These are phyloP conservation scores for Bos taurus DNA, from an alignment of 2,113 vertebrate species.

Conservation along the genomic window ARS-UCD2.0 NC_037335.1:36550001-36550500, in stretches of 20 bases:
- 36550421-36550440: background rate
- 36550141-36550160: background rate
- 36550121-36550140: background rate
- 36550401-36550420: background rate
- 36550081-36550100: background rate
- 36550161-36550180: background rate
- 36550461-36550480: background rate
- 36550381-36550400: background rate
- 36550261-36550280: background rate
- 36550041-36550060: background rate
- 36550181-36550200: background rate
- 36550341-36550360: background rate
- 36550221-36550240: background rate
- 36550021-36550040: background rate
- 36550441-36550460: too few species aligned
- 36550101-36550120: background rate
- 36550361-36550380: background rate
- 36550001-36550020: background rate
- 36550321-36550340: background rate
- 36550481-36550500: background rate
- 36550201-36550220: background rate
- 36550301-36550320: background rate
- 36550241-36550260: background rate
- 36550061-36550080: background rate
- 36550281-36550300: background rate